Conservation (phyloP, 2,113 vertebrate species). For the Macaca nemestrina region DNA sequence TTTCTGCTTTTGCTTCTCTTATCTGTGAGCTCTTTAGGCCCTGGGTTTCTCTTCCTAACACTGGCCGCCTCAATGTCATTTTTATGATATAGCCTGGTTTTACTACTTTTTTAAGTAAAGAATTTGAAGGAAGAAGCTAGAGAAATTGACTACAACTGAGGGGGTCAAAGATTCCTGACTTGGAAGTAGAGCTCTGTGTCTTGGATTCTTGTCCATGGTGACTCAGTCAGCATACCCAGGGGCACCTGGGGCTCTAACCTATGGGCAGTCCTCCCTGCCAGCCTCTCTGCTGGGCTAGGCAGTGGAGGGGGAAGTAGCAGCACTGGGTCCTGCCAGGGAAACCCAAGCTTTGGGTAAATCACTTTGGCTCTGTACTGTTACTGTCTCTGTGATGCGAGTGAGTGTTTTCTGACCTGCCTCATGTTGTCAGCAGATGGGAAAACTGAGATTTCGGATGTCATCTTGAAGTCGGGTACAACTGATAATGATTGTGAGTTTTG, state of each 20-base stretch:
- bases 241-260: fast-evolving
- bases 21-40: neutral
- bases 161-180: neutral
- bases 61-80: neutral
- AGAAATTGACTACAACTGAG: neutral
- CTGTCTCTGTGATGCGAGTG: neutral
- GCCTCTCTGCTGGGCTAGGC: neutral
- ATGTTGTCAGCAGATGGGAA: neutral
- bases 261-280: neutral
- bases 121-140: neutral
- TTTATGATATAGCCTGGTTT: neutral
- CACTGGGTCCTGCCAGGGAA: neutral
- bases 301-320: neutral
- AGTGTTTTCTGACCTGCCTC: neutral
- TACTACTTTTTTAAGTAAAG: neutral
- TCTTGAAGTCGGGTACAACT: neutral
- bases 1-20: neutral
- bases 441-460: neutral
- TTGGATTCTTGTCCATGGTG: neutral
- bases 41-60: neutral
- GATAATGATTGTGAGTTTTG: neutral
- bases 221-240: too few species aligned
- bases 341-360: neutral
- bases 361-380: neutral
- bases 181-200: neutral